Conservation (phyloP, 2,113 vertebrate genomes). For the Spea bombifrons region DNA sequence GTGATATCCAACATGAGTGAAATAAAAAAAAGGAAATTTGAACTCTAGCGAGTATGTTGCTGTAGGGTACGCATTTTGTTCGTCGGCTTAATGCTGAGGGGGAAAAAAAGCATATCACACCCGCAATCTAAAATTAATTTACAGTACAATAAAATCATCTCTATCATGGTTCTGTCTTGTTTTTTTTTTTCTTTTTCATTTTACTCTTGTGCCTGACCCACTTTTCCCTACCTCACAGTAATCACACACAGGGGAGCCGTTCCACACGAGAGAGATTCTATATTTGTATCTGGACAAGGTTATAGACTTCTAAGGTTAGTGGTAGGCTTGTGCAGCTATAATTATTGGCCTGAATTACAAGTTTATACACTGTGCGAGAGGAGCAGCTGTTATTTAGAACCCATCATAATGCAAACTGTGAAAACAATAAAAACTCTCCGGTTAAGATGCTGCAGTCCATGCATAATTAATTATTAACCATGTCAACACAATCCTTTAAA, state of each 20-base stretch:
- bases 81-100: not conserved
- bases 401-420: not conserved
- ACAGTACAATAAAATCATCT: not conserved
- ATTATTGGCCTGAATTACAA: not conserved
- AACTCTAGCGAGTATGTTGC: not conserved
- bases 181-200: not conserved
- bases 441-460: not conserved
- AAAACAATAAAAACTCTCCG: not conserved
- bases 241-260: constrained; percentile 40
- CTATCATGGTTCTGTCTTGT: constrained; percentile 10
- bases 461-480: constrained; percentile 21
- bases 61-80: not conserved
- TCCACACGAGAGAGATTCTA: constrained; percentile 24
- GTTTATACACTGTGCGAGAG: not conserved
- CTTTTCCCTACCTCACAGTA: constrained; percentile 29
- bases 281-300: constrained; percentile 29
- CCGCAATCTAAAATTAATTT: not conserved
- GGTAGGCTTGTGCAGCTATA: not conserved
- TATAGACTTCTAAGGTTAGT: constrained; percentile 4
- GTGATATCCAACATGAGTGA: not conserved
- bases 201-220: constrained; percentile 39
- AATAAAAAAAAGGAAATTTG: not conserved
- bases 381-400: not conserved
- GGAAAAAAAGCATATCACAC: not conserved
- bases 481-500: not conserved